Base-by-base conservation (phyloP, 2,797 vertebrate genomes). In the Podarcis lilfordi region DNA sequence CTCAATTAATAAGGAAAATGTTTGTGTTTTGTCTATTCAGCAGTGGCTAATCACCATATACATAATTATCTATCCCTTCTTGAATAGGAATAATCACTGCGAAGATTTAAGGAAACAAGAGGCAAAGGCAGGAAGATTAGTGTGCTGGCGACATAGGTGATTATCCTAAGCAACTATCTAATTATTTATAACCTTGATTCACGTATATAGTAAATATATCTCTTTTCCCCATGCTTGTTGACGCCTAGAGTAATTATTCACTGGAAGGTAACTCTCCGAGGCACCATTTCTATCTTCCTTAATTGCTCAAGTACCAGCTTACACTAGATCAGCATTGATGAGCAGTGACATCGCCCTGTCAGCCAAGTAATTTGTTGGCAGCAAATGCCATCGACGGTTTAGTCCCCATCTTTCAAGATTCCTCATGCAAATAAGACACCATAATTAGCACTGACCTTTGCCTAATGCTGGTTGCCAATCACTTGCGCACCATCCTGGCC, bases 381-480 rank as follows among this genome's bases (percentile, higher is more conserved):
- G 91, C 92, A 97, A 96, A 94, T 76, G 93, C 92, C 93, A 95
- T 88, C 91, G 89, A 94, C 75, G 75, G 86, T 95, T 96, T 89
- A 90, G 88, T 77, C 93, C 84, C 83, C 74, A 80, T 92, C 91
- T 93, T 94, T 96, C 95, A 96, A 92, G 96, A 90, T 88, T 90
- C 72, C 86, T 92, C 87, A 94, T 95, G 95, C 92, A 96, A 95
- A 96, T 45, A 43, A 95, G 80, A 87, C 8, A 87, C 43, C 88
- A 84, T 92, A 96, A 96, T 96, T 95, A 97, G 91, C 80, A 23
- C 75, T 95, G 95, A 95, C 95, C 95, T 97, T 95, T 90, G 59
- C 83, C 85, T 92, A 86, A 94, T 88, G 84, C 77, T 66, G 79
- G 55, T 88, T 96, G 91, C 91, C 92, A 93, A 32, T 94, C 94